These are phyloP conservation scores for Sinocyclocheilus anshuiensis DNA, from an alignment of 2,113 vertebrate species.

Conservation along the genomic window DNA sequence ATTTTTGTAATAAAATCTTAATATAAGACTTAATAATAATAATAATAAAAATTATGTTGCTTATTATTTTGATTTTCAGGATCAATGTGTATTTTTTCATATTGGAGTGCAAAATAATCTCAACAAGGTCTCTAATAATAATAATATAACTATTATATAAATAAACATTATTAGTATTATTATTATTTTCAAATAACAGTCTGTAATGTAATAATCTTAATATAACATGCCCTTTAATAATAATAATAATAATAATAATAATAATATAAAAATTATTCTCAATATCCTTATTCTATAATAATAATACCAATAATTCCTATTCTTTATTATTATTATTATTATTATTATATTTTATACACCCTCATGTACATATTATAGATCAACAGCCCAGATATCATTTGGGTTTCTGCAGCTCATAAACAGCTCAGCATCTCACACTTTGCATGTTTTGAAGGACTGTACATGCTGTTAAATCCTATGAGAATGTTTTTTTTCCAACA, in stretches of 20 bases:
- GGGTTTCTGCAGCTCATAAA: background rate
- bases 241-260: background rate
- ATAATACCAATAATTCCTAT: background rate
- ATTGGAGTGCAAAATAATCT: no score
- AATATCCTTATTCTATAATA: background rate
- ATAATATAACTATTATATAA: no score
- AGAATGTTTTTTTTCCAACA: background rate
- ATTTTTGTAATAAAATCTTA: no score
- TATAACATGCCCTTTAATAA: background rate
- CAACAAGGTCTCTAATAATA: no score
- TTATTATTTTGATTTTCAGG: no score
- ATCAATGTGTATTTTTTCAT: no score
- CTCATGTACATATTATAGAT: background rate
- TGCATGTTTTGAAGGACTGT: background rate
- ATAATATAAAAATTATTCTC: background rate
- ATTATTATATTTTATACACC: background rate
- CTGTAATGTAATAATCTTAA: background rate
- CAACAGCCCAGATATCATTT: background rate
- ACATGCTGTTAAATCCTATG: background rate
- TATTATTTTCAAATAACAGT: background rate
- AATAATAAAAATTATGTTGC: no score
- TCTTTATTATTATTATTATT: background rate
- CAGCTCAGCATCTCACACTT: background rate
- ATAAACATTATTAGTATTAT: no score
- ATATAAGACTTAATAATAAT: no score